Percentiles rank a stretch among this genome's conserved stretches.
Conservation (phyloP, 1,140 invertebrate genomes). For the Oncopodura yosiiana region DNA sequence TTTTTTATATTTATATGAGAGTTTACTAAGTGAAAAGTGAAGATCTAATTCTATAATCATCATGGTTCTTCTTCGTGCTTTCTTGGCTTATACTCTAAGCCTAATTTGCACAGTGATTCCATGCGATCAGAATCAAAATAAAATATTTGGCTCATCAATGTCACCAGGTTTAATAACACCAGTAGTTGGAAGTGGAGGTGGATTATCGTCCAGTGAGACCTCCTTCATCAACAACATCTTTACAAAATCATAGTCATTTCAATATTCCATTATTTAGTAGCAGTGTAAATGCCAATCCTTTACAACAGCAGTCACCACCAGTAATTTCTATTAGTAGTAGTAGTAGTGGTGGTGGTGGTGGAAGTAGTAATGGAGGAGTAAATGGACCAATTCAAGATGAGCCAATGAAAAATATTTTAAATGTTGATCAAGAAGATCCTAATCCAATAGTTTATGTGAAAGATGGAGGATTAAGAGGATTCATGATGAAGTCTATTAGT, state of each 20-base stretch:
- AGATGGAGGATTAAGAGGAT: constrained; percentile 26
- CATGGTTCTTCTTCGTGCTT: too few relatives aligned
- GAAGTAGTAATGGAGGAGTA: not conserved
- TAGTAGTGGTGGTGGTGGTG: not conserved
- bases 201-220: too few relatives aligned
- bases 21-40: too few relatives aligned
- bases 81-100: too few relatives aligned
- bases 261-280: not conserved
- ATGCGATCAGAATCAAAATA: too few relatives aligned
- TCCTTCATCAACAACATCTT: not conserved
- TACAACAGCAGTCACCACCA: not conserved
- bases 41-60: too few relatives aligned
- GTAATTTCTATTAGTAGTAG: not conserved
- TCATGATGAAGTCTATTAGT: constrained; percentile 24
- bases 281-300: not conserved
- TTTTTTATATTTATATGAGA: too few relatives aligned
- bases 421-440: not conserved
- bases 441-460: constrained; percentile 21
- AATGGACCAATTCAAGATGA: not conserved
- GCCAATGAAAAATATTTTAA: not conserved
- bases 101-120: too few relatives aligned
- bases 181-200: too few relatives aligned
- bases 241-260: not conserved
- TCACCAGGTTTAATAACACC: too few relatives aligned
- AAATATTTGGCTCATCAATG: too few relatives aligned